Evolutionary conservation across 1,140 invertebrate species (phyloP), one percentile per base, ranked within the genome.

Genomic region (Intoshia linei): DNA sequence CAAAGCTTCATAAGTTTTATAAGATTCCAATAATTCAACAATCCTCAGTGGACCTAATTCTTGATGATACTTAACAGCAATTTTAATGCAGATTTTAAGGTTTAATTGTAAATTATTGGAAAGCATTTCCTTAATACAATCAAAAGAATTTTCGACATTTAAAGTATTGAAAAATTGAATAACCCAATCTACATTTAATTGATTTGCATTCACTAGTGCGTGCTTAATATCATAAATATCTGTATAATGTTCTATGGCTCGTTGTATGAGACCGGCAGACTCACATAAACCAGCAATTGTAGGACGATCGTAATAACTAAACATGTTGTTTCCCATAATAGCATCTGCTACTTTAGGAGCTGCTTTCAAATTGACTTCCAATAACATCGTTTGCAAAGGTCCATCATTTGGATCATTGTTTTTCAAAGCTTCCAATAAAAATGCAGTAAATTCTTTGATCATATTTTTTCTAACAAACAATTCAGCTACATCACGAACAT

Each of bases 11-110:
- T 83, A 98, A 43, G 76, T 83, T 61, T 98, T 98, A 63, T 95
- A 95, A 34, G 77, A 81, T 56, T 99, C 90, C 51, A 99, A 98
- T 17, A 99, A 59, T 61, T 98, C 87, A 47, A 95, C 95, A 13
- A 99, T 62, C 3, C 77, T 67, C 54, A 84, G 79, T 1, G 84
- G 93, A 3, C 76, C 79, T 11, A 99, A 62, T 52, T 95, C 83
- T 52, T 98, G 90, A 50, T 95, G 84, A 58, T 99, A 99, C 57
- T 98, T 98, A 3, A 81, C 93, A 2, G 90, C 90, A 39, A 99
- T 92, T 48, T 61, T 54, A 4, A 61, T 55, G 42, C 54, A 57
- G 11, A 61, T 53, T 57, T 98, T 84, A 22, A 99, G 61, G 55
- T 95, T 98, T 54, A 95, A 84, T 20, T 90, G 65, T 38, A 98